Evolutionary conservation across 1,140 invertebrate species (phyloP).

Genomic region (Aphidius ervi): DNA sequence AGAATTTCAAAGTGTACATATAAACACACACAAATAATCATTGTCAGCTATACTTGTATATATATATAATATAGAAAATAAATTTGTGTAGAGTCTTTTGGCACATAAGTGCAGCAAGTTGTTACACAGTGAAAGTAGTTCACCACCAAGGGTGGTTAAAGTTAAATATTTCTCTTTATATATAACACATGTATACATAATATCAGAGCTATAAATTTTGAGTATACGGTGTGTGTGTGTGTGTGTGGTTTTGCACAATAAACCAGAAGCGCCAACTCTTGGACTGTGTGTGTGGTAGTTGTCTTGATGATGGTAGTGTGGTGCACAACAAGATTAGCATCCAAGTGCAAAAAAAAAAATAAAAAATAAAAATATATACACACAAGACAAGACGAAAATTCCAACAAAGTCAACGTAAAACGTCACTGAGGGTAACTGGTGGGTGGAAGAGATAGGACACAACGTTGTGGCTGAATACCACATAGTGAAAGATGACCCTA

Average conservation of each 20-base stretch:
- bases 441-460: conserved; percentile 34
- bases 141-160: too few relatives aligned
- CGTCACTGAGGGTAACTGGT: conserved; percentile 16
- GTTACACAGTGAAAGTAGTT: too few relatives aligned
- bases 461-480: conserved; percentile 13
- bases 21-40: too few relatives aligned
- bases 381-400: conserved; percentile 7
- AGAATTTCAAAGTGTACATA: too few relatives aligned
- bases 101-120: too few relatives aligned
- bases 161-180: not conserved
- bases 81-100: too few relatives aligned
- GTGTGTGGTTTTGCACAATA: conserved; percentile 1
- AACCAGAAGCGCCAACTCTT: conserved; percentile 13
- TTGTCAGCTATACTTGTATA: too few relatives aligned
- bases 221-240: not conserved
- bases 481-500: too few relatives aligned
- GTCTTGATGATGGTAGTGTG: conserved; percentile 3
- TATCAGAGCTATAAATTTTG: conserved; percentile 4
- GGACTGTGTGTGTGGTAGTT: conserved; percentile 11
- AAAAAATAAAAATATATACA: not conserved
- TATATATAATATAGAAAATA: too few relatives aligned
- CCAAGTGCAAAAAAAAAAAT: conserved; percentile 14
- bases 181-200: not conserved
- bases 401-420: conserved; percentile 3
- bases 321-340: conserved; percentile 17